phyloP scores from a whole-genome alignment of 2,888 invertebrate genomes.

The Acleris laterana region DNA sequence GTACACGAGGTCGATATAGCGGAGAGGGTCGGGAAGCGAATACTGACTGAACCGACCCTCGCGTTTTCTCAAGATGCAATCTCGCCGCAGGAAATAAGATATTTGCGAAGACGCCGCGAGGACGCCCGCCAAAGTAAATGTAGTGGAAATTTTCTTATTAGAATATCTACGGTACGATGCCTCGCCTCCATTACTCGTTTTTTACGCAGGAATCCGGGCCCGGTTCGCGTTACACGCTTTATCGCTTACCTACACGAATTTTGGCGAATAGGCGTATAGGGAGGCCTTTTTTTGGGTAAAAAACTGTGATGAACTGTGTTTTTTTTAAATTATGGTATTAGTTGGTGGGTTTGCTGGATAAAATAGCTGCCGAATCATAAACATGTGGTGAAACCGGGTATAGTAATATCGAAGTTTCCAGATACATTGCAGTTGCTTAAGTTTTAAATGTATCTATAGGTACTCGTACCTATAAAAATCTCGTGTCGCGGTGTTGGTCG shows the following conservation, averaged over 20 bases:
- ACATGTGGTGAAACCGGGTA: too few species aligned
- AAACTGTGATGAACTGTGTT: neutral
- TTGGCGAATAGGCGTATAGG: constrained; percentile 38
- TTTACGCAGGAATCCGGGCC: constrained; percentile 77
- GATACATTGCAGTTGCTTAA: too few species aligned
- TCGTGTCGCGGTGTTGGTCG: too few species aligned
- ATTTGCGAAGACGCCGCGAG: constrained; percentile 85
- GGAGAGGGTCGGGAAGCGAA: constrained; percentile 69
- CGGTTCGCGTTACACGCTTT: constrained; percentile 64
- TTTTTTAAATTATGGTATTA: neutral
- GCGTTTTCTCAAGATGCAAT: constrained; percentile 85
- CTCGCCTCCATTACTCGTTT: constrained; percentile 73
- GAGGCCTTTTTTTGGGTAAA: neutral
- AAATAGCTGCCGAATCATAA: too few species aligned
- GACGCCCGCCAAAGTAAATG: constrained; percentile 82
- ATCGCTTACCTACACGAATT: constrained; percentile 50
- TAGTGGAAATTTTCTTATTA: constrained; percentile 86
- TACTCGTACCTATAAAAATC: too few species aligned
- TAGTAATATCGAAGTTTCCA: too few species aligned
- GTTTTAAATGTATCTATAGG: too few species aligned
- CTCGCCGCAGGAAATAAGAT: constrained; percentile 85
- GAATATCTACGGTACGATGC: constrained; percentile 84
- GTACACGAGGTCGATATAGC: constrained; percentile 31
- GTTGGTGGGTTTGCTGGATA: neutral
- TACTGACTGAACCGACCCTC: constrained; percentile 79